These are phyloP conservation scores for Zoanthus gigantus DNA, from an alignment of 92 coral and sea anemone species.

Conservation along the genomic window DNA sequence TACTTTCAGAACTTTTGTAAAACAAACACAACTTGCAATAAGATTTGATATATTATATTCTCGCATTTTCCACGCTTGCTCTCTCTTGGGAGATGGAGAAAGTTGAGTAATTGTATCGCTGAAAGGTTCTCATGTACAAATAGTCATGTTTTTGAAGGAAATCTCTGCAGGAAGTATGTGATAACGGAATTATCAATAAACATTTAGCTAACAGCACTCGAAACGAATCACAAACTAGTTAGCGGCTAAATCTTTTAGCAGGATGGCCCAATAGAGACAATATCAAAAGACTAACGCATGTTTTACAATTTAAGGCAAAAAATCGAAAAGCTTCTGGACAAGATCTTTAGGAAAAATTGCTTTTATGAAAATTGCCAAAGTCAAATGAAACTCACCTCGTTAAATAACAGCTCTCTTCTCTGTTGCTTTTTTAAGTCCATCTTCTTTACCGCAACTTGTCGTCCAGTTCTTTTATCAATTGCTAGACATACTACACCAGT, in stretches of 20 bases:
- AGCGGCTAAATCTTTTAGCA: not conserved
- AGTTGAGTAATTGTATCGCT: not conserved
- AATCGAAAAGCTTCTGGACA: not conserved
- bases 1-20: not conserved
- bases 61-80: not conserved
- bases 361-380: conserved; percentile 11
- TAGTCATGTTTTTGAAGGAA: not conserved
- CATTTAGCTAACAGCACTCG: conserved; percentile 15
- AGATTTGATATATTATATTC: conserved; percentile 9
- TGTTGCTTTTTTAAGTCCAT: conserved; percentile 98
- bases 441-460: conserved; percentile 98
- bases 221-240: not conserved
- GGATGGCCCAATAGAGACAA: no score
- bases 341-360: not conserved
- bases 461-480: conserved; percentile 85
- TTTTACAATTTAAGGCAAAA: not conserved
- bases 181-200: conserved; percentile 3
- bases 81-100: not conserved
- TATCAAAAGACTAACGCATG: no score
- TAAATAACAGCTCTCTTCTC: conserved; percentile 92
- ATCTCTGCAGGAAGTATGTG: conserved; percentile 30
- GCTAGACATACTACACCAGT: conserved; percentile 99
- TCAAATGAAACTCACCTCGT: conserved; percentile 85
- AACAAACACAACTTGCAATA: conserved; percentile 9
- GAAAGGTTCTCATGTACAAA: not conserved